Evolutionary conservation across 92 coral and sea anemone genomes (phyloP).

Genomic region (Chrysogorgia sp.): DNA sequence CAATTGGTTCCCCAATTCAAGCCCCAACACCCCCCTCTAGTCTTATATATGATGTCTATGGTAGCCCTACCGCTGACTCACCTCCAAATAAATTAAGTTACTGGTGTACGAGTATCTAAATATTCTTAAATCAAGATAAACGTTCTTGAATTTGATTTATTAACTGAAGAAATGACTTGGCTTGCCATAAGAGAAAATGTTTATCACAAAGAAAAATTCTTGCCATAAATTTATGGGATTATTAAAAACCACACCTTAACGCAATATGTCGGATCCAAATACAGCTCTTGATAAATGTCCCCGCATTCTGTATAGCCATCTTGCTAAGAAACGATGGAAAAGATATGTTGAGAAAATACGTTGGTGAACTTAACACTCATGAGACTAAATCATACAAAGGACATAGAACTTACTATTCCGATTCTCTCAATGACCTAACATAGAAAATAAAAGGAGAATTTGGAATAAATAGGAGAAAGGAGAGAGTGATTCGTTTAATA

Average conservation of each 20-base stretch:
- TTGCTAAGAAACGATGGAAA: not conserved
- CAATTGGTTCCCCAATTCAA: no score
- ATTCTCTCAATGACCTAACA: slow-evolving; percentile 19
- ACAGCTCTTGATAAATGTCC: slow-evolving; percentile 33
- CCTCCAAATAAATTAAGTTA: no score
- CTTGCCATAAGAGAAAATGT: not conserved
- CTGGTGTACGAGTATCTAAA: no score
- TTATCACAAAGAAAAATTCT: not conserved
- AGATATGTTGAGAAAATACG: not conserved
- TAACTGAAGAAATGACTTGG: no score
- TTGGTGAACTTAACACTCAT: no score
- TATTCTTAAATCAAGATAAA: no score
- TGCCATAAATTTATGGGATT: not conserved
- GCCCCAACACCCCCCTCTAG: no score
- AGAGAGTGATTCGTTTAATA: no score
- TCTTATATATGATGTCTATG: no score
- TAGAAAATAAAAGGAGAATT: slow-evolving; percentile 2
- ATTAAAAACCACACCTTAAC: slow-evolving; percentile 6
- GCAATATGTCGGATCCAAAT: slow-evolving; percentile 19
- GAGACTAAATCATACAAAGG: slow-evolving; percentile 69
- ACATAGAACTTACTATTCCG: slow-evolving; percentile 46
- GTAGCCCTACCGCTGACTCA: no score
- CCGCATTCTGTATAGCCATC: not conserved
- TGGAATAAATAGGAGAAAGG: not conserved
- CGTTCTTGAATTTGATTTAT: no score